These are phyloP conservation scores for Dendrolimus houi DNA, from an alignment of 2,888 invertebrate species.

Conservation along the genomic window DNA sequence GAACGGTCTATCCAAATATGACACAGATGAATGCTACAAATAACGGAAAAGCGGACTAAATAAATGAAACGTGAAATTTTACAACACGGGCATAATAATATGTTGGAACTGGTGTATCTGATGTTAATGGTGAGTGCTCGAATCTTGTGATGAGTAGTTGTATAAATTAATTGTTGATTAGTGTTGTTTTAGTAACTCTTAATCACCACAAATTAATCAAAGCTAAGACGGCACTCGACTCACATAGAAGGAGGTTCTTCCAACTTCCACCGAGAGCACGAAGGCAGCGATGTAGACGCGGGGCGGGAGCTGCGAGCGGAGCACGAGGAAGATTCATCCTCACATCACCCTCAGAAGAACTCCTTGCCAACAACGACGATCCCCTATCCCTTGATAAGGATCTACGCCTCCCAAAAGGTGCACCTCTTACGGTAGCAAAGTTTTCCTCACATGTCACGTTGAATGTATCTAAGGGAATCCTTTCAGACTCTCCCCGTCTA, in stretches of 20 bases:
- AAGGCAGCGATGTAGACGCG: conserved; percentile 81
- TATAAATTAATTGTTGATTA: conserved; percentile 1
- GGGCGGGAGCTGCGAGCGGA: conserved; percentile 54
- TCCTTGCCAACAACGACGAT: conserved; percentile 74
- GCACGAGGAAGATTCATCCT: conserved; percentile 51
- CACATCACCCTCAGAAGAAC: conserved; percentile 85
- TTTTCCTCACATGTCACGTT: conserved; percentile 48
- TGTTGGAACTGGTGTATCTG: no score
- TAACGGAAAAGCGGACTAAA: neutral
- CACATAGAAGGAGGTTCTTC: conserved; percentile 87
- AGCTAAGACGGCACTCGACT: conserved; percentile 64
- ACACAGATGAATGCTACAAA: neutral
- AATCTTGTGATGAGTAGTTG: no score
- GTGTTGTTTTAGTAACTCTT: conserved; percentile 5
- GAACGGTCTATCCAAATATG: no score
- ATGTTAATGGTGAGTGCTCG: no score
- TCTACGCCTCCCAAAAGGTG: conserved; percentile 62
- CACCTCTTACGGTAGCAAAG: conserved; percentile 62
- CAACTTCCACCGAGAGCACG: conserved; percentile 86
- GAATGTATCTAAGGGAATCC: conserved; percentile 61
- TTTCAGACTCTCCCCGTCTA: conserved; percentile 50
- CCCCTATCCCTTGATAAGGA: conserved; percentile 70
- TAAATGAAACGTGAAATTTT: neutral
- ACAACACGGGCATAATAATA: neutral
- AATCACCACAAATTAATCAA: conserved; percentile 20